Base-by-base conservation (phyloP, 2,888 invertebrate species). In the Eilema griseolum region DNA sequence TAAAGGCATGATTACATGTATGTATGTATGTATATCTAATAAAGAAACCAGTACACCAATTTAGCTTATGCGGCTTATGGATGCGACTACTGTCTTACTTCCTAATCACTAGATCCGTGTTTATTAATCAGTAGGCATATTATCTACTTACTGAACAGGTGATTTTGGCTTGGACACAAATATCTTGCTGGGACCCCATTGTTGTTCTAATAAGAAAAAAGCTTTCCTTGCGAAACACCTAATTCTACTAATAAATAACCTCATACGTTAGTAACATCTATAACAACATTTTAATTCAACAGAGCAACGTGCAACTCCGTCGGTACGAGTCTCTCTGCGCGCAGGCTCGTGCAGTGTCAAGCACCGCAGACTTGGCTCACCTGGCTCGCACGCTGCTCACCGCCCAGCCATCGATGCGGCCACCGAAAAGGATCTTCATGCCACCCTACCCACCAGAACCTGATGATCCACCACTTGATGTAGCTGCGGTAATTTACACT, bases 261-360 rank as follows among this genome's bases (percentile, higher is more conserved):
- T 16, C 46, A 46, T 20, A n/a, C 1, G 10, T n/a, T 52, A 7
- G n/a, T 10, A 10, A 10, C 10, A n/a, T n/a, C n/a, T 20, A 14
- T 20, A 14, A 46, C n/a, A 56, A 56, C 31, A 31, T 61, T 14
- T 60, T 28, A 31, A 3, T 33, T 77, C 88, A 87, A 57, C 93
- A 98, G 98, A 97, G 97, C 64, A 96, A 96, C 85, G 98, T 98
- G 85, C 98, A 98, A 88, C 96, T 97, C 33, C 97, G 97, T 77
- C 96, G 99, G 75, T 99, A 98, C 95, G 98, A 98, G 87, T 96
- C 96, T 20, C 95, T 99, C 64, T 96, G 97, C 78, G 96, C 97
- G 66, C 97, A 98, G 84, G 98, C 98, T 79, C 97, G 97, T 73
- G 96, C 96, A 0, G 97, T 98, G 4, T 96, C 97, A 61, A 97